Percentiles rank a stretch among this genome's conserved stretches.
Conservation (phyloP, 2,797 vertebrate genomes). For the Diglossa cyanea region DNA sequence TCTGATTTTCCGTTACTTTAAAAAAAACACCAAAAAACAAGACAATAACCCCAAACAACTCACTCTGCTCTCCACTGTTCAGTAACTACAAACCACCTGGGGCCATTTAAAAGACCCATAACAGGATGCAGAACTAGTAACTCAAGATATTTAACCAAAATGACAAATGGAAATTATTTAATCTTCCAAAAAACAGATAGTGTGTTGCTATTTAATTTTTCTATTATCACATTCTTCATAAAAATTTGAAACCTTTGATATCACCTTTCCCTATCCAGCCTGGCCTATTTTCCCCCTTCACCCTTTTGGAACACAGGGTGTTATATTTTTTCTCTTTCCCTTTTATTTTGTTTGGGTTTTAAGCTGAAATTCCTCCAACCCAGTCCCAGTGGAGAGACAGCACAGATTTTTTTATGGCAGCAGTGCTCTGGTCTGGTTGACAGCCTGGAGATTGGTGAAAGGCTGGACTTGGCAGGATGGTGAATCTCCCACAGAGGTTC, state of each 20-base stretch:
- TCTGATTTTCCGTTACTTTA: not conserved
- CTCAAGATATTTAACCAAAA: not conserved
- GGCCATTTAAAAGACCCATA: not conserved
- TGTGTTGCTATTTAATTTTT: not conserved
- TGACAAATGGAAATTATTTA: fast-evolving
- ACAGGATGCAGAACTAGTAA: not conserved
- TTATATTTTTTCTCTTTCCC: fast-evolving
- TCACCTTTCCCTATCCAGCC: not conserved
- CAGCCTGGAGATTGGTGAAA: not conserved
- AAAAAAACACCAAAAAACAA: fast-evolving
- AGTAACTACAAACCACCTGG: not conserved
- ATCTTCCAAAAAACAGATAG: not conserved
- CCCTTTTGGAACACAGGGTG: not conserved
- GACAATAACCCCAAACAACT: not conserved
- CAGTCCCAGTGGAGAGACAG: not conserved
- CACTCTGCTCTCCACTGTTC: not conserved
- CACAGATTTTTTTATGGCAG: not conserved
- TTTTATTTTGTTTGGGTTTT: not conserved
- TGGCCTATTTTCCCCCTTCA: not conserved
- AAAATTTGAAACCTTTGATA: not conserved
- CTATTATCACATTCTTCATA: fast-evolving
- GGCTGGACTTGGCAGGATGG: not conserved
- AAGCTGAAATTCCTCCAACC: not conserved
- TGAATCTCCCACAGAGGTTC: not conserved
- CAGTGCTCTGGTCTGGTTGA: not conserved